A percentile compares a stretch with the other conserved stretches of the same genome.
Evolutionary conservation across 1,140 invertebrate species (phyloP).

Genomic region (Mylabris phalerata): DNA sequence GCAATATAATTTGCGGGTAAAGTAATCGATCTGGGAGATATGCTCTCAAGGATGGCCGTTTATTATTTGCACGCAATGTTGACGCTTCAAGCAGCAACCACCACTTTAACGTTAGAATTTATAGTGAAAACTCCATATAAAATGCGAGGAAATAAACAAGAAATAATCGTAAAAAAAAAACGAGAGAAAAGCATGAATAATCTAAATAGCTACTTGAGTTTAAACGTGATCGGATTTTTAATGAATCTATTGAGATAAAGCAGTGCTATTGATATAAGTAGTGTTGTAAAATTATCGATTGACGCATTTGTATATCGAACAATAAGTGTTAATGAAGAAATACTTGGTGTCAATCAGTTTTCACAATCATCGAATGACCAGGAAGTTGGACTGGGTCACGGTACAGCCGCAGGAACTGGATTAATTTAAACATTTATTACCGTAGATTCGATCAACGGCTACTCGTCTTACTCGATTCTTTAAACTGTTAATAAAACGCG

Average conservation of each 20-base stretch:
- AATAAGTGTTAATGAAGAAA: too few species aligned
- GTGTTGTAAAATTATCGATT: too few species aligned
- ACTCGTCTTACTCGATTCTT: slow-evolving; percentile 8
- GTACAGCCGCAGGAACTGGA: slow-evolving; percentile 18
- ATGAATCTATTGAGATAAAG: too few species aligned
- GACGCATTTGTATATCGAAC: too few species aligned
- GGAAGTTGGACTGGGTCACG: slow-evolving; percentile 18
- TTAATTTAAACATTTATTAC: slow-evolving; percentile 17
- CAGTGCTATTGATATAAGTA: too few species aligned
- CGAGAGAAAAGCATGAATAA: too few species aligned
- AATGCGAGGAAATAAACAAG: neutral
- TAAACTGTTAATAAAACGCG: too few species aligned
- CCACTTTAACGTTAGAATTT: neutral
- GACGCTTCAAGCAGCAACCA: neutral
- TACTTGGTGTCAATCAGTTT: too few species aligned
- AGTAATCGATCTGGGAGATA: slow-evolving; percentile 2
- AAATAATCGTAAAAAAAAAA: neutral
- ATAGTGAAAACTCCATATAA: neutral
- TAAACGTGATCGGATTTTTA: too few species aligned
- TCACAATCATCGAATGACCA: slow-evolving; percentile 10
- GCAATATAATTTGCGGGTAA: neutral
- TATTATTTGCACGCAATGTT: slow-evolving; percentile 1
- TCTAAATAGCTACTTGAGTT: too few species aligned
- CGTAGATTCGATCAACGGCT: slow-evolving; percentile 10
- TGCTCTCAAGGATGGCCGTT: slow-evolving; percentile 10